phyloP scores from a whole-genome alignment of 2,113 vertebrate species.

The Saguinus imperator region DNA sequence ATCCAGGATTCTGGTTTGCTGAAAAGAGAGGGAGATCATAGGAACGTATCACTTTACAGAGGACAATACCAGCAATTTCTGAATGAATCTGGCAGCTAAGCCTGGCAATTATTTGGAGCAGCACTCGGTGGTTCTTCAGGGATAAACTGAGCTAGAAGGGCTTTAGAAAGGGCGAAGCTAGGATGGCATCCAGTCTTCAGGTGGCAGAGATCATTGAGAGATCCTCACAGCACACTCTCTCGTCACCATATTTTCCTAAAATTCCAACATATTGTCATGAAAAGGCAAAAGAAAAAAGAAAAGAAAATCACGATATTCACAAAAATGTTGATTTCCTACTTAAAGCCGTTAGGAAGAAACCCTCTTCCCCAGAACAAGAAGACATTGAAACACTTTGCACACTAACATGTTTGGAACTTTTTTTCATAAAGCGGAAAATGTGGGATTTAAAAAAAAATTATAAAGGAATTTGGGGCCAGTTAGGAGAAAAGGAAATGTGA shows the following conservation, averaged over 20 bases:
- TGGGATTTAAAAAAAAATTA: background rate
- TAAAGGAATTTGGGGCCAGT: conserved; percentile 29
- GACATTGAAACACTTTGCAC: background rate
- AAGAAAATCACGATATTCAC: background rate
- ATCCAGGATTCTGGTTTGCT: conserved; percentile 69
- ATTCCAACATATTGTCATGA: background rate
- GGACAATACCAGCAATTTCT: conserved; percentile 64
- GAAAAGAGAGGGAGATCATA: conserved; percentile 62
- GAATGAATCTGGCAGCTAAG: conserved; percentile 66
- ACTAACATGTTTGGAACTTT: background rate
- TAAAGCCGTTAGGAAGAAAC: conserved; percentile 11
- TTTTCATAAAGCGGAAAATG: conserved; percentile 39
- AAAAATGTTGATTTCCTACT: conserved; percentile 35
- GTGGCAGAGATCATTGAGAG: background rate
- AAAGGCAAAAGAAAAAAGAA: background rate
- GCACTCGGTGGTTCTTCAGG: conserved; percentile 23
- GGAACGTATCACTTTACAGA: conserved; percentile 61
- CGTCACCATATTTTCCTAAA: conserved; percentile 38
- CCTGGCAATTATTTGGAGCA: conserved; percentile 52
- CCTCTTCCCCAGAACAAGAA: background rate
- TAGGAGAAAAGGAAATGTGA: conserved; percentile 2
- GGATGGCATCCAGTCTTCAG: background rate
- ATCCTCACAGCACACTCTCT: background rate
- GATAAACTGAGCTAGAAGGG: background rate
- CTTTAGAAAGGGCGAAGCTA: background rate